phyloP scores from a whole-genome alignment of 2,888 invertebrate species.

The Mylabris sibirica region DNA sequence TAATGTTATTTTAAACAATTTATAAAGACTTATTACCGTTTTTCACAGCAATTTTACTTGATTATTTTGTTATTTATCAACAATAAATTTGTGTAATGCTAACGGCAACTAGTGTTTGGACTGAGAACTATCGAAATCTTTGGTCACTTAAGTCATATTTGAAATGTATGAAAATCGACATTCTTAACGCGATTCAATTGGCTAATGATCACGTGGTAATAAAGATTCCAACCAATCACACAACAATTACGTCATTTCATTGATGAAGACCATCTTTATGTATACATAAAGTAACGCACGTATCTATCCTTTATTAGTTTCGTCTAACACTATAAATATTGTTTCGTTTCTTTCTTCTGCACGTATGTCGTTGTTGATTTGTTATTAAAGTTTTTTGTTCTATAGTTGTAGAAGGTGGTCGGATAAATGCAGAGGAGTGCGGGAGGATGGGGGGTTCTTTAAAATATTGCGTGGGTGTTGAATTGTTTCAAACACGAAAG shows the following conservation, averaged over 20 bases:
- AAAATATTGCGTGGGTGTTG: constrained; percentile 32
- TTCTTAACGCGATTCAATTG: constrained; percentile 50
- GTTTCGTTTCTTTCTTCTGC: too few species aligned
- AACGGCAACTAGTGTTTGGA: too few species aligned
- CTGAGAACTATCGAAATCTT: too few species aligned
- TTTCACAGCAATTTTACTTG: too few species aligned
- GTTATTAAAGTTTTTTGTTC: not conserved
- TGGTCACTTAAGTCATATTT: constrained; percentile 8
- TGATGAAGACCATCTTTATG: constrained; percentile 53
- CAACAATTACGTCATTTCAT: constrained; percentile 64
- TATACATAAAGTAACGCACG: constrained; percentile 21
- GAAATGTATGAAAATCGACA: constrained; percentile 47
- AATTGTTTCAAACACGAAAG: constrained; percentile 31
- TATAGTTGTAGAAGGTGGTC: not conserved
- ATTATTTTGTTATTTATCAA: too few species aligned
- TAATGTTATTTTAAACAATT: too few species aligned
- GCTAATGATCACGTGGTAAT: constrained; percentile 59
- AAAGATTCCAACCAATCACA: constrained; percentile 54
- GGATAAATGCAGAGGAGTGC: too few species aligned
- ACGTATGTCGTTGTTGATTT: not conserved
- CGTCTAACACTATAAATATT: too few species aligned
- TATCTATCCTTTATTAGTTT: constrained; percentile 12
- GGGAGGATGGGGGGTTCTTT: not conserved
- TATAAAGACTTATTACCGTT: too few species aligned
- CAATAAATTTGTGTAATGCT: too few species aligned